Conservation (phyloP, 1,140 invertebrate species). For the Cotesia glomerata region DNA sequence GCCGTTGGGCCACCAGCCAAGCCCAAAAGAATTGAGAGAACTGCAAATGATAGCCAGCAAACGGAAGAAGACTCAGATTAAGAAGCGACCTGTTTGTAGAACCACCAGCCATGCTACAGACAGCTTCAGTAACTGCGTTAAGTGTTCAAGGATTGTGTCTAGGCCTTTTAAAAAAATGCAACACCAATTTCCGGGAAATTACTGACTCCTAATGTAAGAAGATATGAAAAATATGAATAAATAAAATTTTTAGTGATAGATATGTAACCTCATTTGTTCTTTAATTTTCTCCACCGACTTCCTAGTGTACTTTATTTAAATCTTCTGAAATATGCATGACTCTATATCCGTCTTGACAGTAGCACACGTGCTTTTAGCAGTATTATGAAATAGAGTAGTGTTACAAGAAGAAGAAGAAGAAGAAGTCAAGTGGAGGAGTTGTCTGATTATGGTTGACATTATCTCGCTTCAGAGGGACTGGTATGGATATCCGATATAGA, state of each 20-base stretch:
- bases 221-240: too few species aligned
- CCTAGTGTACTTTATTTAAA: background rate
- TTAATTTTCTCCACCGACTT: background rate
- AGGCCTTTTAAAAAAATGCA: conserved; percentile 14
- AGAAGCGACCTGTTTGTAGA: conserved; percentile 29
- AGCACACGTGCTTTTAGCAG: background rate
- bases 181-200: background rate
- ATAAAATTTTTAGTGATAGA: too few species aligned
- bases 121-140: conserved; percentile 31
- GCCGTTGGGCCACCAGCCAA: conserved; percentile 25
- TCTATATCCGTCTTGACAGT: background rate
- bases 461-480: too few species aligned
- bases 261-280: background rate
- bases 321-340: background rate
- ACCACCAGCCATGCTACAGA: conserved; percentile 30
- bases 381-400: background rate
- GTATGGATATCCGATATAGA: background rate
- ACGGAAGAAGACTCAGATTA: conserved; percentile 14
- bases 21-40: conserved; percentile 16
- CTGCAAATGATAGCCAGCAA: conserved; percentile 11
- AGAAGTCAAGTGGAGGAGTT: background rate
- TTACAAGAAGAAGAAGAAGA: background rate
- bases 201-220: too few species aligned
- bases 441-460: background rate
- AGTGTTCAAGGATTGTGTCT: conserved; percentile 27